Evolutionary conservation across 1,140 invertebrate genomes (phyloP).

Genomic region (Tribolium madens): DNA sequence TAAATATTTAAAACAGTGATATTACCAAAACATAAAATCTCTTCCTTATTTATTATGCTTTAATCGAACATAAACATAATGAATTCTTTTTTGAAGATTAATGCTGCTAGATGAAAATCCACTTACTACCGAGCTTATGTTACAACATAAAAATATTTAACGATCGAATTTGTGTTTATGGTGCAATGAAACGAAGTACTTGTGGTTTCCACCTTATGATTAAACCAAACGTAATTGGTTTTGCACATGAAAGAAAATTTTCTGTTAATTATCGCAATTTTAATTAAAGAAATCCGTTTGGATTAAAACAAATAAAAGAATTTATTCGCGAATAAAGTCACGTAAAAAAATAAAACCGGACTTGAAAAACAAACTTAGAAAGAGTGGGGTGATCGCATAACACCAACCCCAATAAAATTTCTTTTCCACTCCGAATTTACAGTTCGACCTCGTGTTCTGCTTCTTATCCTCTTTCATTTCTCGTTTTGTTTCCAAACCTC

Average conservation of each 20-base stretch:
- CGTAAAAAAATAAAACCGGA: conserved; percentile 47
- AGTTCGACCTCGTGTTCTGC: conserved; percentile 48
- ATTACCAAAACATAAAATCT: not conserved
- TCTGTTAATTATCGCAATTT: conserved; percentile 1
- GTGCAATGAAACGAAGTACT: not conserved
- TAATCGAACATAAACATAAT: conserved; percentile 8
- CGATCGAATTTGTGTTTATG: conserved; percentile 2
- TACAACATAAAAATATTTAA: conserved; percentile 12
- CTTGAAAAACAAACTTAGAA: conserved; percentile 47
- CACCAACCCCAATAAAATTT: conserved; percentile 46
- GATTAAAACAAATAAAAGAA: not conserved
- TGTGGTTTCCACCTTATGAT: not conserved
- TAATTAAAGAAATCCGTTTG: not conserved
- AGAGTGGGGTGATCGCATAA: conserved; percentile 41
- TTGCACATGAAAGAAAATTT: not conserved
- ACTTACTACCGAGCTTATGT: not conserved
- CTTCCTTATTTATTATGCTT: not conserved
- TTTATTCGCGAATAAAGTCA: conserved; percentile 34
- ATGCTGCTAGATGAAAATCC: not conserved
- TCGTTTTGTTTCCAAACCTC: conserved; percentile 49
- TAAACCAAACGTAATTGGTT: not conserved
- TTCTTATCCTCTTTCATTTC: conserved; percentile 49
- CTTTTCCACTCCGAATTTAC: conserved; percentile 49
- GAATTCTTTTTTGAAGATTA: conserved; percentile 21
- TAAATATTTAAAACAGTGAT: not conserved